Conservation (phyloP, 2,797 vertebrate genomes). For the Rhinichthys osculus region DNA sequence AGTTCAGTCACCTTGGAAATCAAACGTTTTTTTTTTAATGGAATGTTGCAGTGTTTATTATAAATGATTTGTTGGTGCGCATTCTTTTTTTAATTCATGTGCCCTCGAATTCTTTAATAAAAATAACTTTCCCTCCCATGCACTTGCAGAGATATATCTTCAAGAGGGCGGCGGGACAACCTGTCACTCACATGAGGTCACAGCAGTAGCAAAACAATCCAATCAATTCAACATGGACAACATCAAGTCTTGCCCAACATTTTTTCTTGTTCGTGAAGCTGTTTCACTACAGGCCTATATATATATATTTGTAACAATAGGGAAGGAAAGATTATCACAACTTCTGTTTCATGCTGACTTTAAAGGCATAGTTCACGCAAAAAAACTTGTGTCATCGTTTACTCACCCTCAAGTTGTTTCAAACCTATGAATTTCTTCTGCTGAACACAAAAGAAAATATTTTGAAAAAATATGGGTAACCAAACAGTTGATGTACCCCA, state of each 20-base stretch:
- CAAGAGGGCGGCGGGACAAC: not conserved
- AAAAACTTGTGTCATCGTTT: not conserved
- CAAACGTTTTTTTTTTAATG: not conserved
- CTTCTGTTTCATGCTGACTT: not conserved
- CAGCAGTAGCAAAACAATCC: not conserved
- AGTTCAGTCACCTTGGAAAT: not conserved
- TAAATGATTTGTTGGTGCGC: not conserved
- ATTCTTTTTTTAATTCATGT: not conserved
- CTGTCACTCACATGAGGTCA: not conserved
- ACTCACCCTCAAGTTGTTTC: not conserved
- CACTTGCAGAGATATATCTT: not conserved
- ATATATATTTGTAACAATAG: too few species aligned
- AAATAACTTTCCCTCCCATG: not conserved
- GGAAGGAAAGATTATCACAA: too few species aligned
- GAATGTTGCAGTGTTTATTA: not conserved
- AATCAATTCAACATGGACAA: not conserved
- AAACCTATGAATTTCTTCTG: too few species aligned
- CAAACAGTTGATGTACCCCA: not conserved
- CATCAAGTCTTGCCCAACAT: not conserved
- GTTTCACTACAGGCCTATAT: too few species aligned
- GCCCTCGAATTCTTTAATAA: too few species aligned
- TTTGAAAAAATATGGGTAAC: too few species aligned
- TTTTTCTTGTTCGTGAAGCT: too few species aligned
- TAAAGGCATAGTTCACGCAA: not conserved
- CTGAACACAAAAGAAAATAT: too few species aligned